A percentile compares a stretch with the other conserved stretches of the same genome.
Evolutionary conservation across 2,888 invertebrate species (phyloP).

Genomic region (Lymantria dispar): DNA sequence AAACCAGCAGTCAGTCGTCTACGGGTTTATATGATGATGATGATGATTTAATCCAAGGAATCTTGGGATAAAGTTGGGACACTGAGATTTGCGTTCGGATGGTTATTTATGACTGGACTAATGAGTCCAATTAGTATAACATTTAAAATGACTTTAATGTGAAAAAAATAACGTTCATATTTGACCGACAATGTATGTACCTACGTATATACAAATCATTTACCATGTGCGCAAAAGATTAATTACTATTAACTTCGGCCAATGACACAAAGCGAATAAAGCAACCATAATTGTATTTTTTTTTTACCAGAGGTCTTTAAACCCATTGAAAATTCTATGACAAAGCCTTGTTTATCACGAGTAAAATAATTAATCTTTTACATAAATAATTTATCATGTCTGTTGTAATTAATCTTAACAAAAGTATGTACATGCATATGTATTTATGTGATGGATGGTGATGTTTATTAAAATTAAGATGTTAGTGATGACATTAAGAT

Average conservation of each 20-base stretch:
- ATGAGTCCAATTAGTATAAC: too few relatives aligned
- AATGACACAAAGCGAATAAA: conserved; percentile 1
- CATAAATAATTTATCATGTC: background rate
- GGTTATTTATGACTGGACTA: too few relatives aligned
- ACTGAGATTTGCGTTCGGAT: too few relatives aligned
- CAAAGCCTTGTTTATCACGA: background rate
- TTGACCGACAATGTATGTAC: background rate
- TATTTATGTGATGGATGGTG: background rate
- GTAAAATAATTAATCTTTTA: background rate
- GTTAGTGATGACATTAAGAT: background rate
- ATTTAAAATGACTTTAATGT: too few relatives aligned
- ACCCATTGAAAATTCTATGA: conserved; percentile 1
- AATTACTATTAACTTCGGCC: background rate
- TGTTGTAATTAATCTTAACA: background rate
- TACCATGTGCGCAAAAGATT: background rate
- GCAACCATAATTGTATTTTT: background rate
- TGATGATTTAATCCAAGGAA: too few relatives aligned
- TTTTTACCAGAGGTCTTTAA: conserved; percentile 3
- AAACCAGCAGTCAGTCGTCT: too few relatives aligned
- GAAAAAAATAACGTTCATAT: background rate
- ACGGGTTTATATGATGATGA: too few relatives aligned
- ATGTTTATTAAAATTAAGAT: background rate
- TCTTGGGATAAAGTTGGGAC: too few relatives aligned
- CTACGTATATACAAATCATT: background rate
- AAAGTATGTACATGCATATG: background rate